Conservation (phyloP, 1,140 invertebrate genomes). For the Cotesia chilonis region DNA sequence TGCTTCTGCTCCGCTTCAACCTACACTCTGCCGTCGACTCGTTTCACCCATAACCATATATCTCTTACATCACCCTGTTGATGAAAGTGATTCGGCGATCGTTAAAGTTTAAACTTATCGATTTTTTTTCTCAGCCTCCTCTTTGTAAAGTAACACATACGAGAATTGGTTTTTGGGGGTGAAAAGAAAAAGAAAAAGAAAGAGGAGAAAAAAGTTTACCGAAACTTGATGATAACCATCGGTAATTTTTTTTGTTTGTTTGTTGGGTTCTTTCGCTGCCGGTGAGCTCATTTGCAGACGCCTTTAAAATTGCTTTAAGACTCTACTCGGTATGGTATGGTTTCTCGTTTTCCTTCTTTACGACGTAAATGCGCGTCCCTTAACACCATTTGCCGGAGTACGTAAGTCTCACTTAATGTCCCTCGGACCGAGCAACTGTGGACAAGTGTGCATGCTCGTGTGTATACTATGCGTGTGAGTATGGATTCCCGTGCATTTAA, state of each 20-base stretch:
- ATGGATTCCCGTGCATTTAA: constrained; percentile 35
- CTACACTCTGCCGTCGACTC: background rate
- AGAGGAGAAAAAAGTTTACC: no score
- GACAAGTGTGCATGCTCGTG: background rate
- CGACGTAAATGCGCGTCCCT: constrained; percentile 22
- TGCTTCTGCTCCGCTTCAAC: constrained; percentile 16
- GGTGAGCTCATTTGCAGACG: background rate
- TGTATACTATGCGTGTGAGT: constrained; percentile 13
- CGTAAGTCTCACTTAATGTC: constrained; percentile 43
- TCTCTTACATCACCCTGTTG: constrained; percentile 22
- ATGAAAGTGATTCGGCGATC: background rate
- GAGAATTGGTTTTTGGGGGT: no score
- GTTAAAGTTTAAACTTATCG: background rate
- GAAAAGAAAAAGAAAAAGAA: no score
- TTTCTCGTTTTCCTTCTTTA: constrained; percentile 40
- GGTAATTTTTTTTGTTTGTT: no score
- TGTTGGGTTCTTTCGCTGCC: background rate
- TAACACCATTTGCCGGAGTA: constrained; percentile 29
- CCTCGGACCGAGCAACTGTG: background rate
- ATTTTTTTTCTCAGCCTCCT: background rate
- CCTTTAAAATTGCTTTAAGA: background rate
- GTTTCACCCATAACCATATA: constrained; percentile 3
- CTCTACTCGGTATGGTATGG: constrained; percentile 17
- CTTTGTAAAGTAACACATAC: background rate
- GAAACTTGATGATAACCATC: no score